A percentile compares a stretch with the other conserved stretches of the same genome.
Evolutionary conservation across 1,140 invertebrate genomes (phyloP).

Genomic region (Samia ricini): DNA sequence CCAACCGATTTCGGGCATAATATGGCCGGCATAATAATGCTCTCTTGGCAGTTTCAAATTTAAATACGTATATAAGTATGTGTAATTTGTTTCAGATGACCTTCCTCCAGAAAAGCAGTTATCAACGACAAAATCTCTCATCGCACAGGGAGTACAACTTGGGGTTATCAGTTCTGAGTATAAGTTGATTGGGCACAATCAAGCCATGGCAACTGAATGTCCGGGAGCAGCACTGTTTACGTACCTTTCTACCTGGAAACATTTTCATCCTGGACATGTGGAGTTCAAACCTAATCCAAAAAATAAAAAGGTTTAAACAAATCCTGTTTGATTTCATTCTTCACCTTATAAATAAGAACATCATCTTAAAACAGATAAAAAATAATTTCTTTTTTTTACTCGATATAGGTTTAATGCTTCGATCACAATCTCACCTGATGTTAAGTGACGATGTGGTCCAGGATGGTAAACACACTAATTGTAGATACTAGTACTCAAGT

Average conservation of each 20-base stretch:
- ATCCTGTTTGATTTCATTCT: slow-evolving; percentile 9
- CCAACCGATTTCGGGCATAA: too few species aligned
- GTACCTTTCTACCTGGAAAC: slow-evolving; percentile 82
- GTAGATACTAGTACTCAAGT: too few species aligned
- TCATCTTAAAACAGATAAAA: too few species aligned
- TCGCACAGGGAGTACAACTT: slow-evolving; percentile 78
- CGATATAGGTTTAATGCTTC: too few species aligned
- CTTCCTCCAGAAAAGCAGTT: slow-evolving; percentile 80
- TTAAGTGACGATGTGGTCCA: too few species aligned
- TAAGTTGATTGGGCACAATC: slow-evolving; percentile 83
- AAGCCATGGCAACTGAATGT: slow-evolving; percentile 83
- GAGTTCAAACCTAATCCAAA: slow-evolving; percentile 7
- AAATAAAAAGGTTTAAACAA: slow-evolving; percentile 9
- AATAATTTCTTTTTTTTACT: too few species aligned
- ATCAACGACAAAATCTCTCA: slow-evolving; percentile 78
- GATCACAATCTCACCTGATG: too few species aligned
- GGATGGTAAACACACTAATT: too few species aligned
- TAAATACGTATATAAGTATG: not conserved
- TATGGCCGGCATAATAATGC: too few species aligned
- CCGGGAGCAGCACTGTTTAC: slow-evolving; percentile 81
- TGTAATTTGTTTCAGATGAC: slow-evolving; percentile 64
- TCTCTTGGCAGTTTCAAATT: too few species aligned
- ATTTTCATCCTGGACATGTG: slow-evolving; percentile 43
- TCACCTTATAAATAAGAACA: not conserved
- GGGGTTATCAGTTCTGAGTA: slow-evolving; percentile 80